Conservation (phyloP, 2,888 invertebrate species). For the Lypha dubia region DNA sequence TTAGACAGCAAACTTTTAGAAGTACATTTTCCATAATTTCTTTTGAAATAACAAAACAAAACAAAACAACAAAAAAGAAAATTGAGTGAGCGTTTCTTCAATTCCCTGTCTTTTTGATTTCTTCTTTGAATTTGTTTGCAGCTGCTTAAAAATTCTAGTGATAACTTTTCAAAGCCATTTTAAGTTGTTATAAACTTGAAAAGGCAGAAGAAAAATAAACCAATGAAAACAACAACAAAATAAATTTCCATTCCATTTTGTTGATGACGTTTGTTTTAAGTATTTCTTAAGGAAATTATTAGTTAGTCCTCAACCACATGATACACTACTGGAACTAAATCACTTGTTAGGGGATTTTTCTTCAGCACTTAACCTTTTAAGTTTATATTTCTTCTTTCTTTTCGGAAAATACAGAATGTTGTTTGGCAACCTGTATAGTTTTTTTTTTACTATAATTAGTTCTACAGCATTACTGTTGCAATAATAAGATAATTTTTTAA, state of each 20-base stretch:
- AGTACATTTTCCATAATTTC: constrained; percentile 27
- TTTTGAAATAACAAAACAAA: neutral
- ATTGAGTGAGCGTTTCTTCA: too few species aligned
- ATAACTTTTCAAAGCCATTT: constrained; percentile 58
- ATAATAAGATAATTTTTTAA: too few species aligned
- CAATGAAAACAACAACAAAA: constrained; percentile 5
- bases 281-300: neutral
- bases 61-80: too few species aligned
- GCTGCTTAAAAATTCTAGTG: constrained; percentile 52
- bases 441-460: too few species aligned
- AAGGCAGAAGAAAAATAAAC: neutral
- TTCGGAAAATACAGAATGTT: too few species aligned
- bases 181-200: constrained; percentile 45
- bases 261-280: neutral
- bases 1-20: constrained; percentile 3
- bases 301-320: neutral
- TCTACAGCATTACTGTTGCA: too few species aligned
- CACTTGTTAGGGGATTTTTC: too few species aligned
- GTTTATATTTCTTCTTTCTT: too few species aligned
- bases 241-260: constrained; percentile 59
- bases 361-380: too few species aligned
- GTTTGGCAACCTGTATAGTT: too few species aligned
- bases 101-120: constrained; percentile 8
- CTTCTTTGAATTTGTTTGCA: constrained; percentile 1
- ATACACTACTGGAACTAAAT: too few species aligned